These are phyloP conservation scores for Penelope pileata DNA, from an alignment of 2,113 vertebrate genomes.

Conservation along the genomic window DNA sequence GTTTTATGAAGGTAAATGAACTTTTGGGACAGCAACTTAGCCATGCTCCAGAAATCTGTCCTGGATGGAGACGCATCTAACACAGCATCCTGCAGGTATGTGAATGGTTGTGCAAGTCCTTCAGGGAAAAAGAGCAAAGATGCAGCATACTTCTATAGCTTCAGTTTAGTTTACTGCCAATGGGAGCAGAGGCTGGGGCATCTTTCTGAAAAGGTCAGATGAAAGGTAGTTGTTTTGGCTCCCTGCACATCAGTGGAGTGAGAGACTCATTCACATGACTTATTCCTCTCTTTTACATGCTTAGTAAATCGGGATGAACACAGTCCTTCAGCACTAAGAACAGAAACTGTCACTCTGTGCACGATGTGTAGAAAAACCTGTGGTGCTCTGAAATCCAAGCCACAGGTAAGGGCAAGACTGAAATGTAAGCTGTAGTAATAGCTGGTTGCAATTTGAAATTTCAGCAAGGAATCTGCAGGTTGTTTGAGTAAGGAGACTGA, in stretches of 20 bases:
- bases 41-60: background rate
- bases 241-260: background rate
- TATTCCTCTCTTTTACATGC: background rate
- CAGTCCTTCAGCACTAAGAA: background rate
- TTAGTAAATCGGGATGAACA: background rate
- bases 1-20: constrained; percentile 21
- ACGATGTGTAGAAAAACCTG: background rate
- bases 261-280: background rate
- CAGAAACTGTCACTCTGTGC: background rate
- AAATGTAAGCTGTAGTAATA: constrained; percentile 11
- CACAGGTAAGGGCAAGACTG: background rate
- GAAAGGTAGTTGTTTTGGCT: background rate
- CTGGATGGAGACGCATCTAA: background rate
- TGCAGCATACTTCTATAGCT: background rate
- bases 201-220: background rate
- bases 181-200: background rate
- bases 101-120: background rate
- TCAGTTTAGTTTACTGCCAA: background rate
- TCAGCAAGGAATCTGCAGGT: constrained; percentile 18
- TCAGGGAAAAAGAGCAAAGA: background rate
- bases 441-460: constrained; percentile 1
- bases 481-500: background rate
- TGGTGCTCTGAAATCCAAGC: background rate
- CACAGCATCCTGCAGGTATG: background rate
- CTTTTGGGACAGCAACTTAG: background rate